Evolutionary conservation across 2,888 invertebrate genomes (phyloP).

Genomic region (Yponomeuta cagnagella): DNA sequence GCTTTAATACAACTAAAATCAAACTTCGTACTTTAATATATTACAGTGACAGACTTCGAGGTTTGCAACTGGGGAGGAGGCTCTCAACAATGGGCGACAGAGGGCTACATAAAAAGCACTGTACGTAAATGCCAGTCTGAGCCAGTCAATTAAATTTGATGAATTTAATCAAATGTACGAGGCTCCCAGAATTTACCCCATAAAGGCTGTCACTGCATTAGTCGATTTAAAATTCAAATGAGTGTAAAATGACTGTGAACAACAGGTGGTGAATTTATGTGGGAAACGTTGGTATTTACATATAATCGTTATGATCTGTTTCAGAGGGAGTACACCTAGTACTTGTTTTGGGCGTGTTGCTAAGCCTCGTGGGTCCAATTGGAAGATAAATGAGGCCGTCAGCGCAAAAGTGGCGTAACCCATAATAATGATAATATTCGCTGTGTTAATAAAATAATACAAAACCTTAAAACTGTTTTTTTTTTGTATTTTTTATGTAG

Average conservation of each 20-base stretch:
- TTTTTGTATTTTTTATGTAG: too few species aligned
- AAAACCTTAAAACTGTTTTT: too few species aligned
- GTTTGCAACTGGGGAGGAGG: not conserved
- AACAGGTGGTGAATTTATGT: constrained; percentile 64
- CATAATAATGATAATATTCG: too few species aligned
- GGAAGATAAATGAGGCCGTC: too few species aligned
- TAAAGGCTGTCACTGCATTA: not conserved
- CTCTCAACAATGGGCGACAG: not conserved
- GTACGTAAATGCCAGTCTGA: too few species aligned
- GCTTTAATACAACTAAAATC: too few species aligned
- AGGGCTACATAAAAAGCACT: not conserved
- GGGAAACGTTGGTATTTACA: constrained; percentile 51
- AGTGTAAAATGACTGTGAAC: constrained; percentile 15
- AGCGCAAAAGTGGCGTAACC: too few species aligned
- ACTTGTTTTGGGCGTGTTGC: not conserved
- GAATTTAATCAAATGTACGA: too few species aligned
- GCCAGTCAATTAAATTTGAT: too few species aligned
- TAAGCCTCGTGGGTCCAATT: not conserved
- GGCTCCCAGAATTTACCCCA: not conserved
- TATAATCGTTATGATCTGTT: constrained; percentile 24
- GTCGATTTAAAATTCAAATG: constrained; percentile 10
- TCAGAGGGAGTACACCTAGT: not conserved
- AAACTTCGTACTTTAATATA: not conserved
- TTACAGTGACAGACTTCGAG: not conserved
- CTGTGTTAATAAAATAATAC: too few species aligned